Conservation (phyloP, 2,797 vertebrate species). For the Eupleurogrammus muticus region DNA sequence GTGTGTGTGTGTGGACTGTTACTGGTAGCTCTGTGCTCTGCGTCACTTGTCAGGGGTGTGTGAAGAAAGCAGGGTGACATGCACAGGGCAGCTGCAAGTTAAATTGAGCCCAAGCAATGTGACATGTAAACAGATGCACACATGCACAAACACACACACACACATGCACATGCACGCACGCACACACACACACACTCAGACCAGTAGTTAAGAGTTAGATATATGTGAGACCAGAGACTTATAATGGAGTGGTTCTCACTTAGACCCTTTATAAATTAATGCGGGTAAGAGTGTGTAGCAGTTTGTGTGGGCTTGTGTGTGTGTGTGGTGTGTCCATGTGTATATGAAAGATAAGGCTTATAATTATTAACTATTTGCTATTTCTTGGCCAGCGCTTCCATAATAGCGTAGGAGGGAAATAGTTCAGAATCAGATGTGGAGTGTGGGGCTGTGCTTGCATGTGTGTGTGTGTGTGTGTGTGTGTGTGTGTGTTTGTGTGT, state of each 20-base stretch:
- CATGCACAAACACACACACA: background rate
- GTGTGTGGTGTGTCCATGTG: constrained; percentile 7
- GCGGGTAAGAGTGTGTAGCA: background rate
- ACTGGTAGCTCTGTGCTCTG: constrained; percentile 30
- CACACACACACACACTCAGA: background rate
- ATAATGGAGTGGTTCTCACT: constrained; percentile 15
- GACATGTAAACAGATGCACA: constrained; percentile 30
- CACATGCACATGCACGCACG: constrained; percentile 1
- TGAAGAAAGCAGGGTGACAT: constrained; percentile 46
- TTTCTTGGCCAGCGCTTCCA: constrained; percentile 5
- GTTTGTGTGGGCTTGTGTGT: background rate
- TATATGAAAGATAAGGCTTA: constrained; percentile 19
- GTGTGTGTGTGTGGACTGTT: constrained; percentile 6
- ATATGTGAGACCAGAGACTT: background rate
- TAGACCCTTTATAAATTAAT: background rate
- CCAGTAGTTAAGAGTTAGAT: constrained; percentile 15
- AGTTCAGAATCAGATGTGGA: constrained; percentile 22
- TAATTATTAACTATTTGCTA: constrained; percentile 9
- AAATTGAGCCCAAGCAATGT: constrained; percentile 55
- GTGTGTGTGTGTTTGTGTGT: constrained; percentile 8
- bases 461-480: constrained; percentile 11
- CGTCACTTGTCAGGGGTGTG: constrained; percentile 33
- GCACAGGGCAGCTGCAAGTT: constrained; percentile 60
- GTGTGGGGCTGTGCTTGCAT: constrained; percentile 4
- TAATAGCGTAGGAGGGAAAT: constrained; percentile 12